Conservation (phyloP, 2,888 invertebrate genomes). For the Amiota minor region DNA sequence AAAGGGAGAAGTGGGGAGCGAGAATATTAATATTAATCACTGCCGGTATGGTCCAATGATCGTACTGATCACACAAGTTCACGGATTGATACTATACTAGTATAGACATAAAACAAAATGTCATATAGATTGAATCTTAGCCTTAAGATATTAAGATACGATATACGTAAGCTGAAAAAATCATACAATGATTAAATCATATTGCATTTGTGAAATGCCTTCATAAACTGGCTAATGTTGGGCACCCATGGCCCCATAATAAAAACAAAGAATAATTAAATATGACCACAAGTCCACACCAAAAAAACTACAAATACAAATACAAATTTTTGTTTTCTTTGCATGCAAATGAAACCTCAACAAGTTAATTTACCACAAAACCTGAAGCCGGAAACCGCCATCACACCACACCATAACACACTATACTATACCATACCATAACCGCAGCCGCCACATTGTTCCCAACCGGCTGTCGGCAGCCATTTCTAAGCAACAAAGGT, state of each 20-base stretch:
- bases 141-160: too few species aligned
- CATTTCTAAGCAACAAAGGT: neutral
- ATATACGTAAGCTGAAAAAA: too few species aligned
- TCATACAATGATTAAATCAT: neutral
- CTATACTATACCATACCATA: slow-evolving; percentile 30
- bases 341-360: slow-evolving; percentile 65
- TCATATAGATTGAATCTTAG: too few species aligned
- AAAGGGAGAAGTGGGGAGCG: too few species aligned
- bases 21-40: too few species aligned
- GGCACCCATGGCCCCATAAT: slow-evolving; percentile 21
- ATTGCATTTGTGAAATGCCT: slow-evolving; percentile 44
- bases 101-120: too few species aligned
- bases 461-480: neutral
- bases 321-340: slow-evolving; percentile 25
- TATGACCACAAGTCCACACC: slow-evolving; percentile 35
- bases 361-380: slow-evolving; percentile 53
- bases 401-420: slow-evolving; percentile 30
- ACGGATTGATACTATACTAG: too few species aligned
- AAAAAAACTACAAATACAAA: neutral
- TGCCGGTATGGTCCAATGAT: too few species aligned
- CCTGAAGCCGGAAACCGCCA: slow-evolving; percentile 53
- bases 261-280: slow-evolving; percentile 60
- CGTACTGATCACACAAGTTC: too few species aligned
- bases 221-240: too few species aligned
- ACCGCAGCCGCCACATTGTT: neutral